Evolutionary conservation across 1,140 invertebrate genomes (phyloP).

Genomic region (Leucophenga varia): DNA sequence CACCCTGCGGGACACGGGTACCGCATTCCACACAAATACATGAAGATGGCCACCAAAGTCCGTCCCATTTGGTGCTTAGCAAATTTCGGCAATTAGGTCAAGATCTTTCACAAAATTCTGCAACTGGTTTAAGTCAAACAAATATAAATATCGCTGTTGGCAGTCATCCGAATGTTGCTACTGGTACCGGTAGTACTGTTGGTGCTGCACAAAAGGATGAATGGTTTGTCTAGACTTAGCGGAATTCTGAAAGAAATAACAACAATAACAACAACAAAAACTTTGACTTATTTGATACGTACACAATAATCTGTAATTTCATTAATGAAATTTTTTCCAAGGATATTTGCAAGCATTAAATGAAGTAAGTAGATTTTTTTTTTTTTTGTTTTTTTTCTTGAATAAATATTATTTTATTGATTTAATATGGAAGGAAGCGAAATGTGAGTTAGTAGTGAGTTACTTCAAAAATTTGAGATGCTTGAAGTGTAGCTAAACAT

Average conservation of each 20-base stretch:
- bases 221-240: slow-evolving; percentile 64
- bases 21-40: slow-evolving; percentile 58
- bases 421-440: too few species aligned
- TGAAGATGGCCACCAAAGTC: slow-evolving; percentile 58
- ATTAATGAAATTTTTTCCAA: slow-evolving; percentile 44
- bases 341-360: slow-evolving; percentile 57
- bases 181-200: slow-evolving; percentile 25
- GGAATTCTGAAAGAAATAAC: slow-evolving; percentile 25
- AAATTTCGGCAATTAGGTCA: slow-evolving; percentile 58
- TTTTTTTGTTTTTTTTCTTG: too few species aligned
- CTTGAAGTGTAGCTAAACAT: too few species aligned
- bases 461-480: too few species aligned
- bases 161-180: slow-evolving; percentile 57
- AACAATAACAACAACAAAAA: slow-evolving; percentile 17
- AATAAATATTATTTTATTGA: too few species aligned
- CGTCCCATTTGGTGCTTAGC: slow-evolving; percentile 57
- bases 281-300: slow-evolving; percentile 29
- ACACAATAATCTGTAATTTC: slow-evolving; percentile 52
- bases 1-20: slow-evolving; percentile 87
- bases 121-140: slow-evolving; percentile 37
- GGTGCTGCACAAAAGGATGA: slow-evolving; percentile 67
- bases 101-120: slow-evolving; percentile 52
- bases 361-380: slow-evolving; percentile 54
- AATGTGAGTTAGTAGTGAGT: too few species aligned
- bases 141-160: slow-evolving; percentile 39